Conservation (phyloP, 2,888 invertebrate genomes). For the Philhelius pedissequus region DNA sequence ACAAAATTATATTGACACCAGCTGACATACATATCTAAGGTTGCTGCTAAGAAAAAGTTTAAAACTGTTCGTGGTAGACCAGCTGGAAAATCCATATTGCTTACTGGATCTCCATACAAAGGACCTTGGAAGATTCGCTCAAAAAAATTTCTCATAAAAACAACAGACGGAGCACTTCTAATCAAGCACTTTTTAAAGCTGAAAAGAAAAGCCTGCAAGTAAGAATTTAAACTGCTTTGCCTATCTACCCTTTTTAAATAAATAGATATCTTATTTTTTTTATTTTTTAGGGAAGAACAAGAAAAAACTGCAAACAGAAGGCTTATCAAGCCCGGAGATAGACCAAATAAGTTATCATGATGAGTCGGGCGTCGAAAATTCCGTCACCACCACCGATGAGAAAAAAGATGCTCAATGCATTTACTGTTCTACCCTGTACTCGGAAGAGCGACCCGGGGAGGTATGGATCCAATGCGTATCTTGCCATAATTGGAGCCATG, state of each 20-base stretch:
- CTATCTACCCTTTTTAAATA: too few relatives aligned
- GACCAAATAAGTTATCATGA: not conserved
- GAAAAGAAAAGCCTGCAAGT: not conserved
- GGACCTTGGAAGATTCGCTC: not conserved
- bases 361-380: not conserved
- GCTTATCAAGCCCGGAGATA: too few relatives aligned
- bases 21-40: not conserved
- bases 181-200: not conserved
- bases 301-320: too few relatives aligned
- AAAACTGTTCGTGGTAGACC: not conserved
- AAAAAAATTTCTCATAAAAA: not conserved
- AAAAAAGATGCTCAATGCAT: not conserved
- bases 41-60: not conserved
- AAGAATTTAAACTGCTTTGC: not conserved
- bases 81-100: too few relatives aligned
- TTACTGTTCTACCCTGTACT: not conserved
- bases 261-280: too few relatives aligned
- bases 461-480: not conserved
- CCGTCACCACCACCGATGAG: not conserved
- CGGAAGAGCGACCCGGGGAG: not conserved
- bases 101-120: not conserved
- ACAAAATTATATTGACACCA: too few relatives aligned
- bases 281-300: too few relatives aligned
- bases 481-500: not conserved
- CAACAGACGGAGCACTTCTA: not conserved